Conservation (phyloP, 2,797 vertebrate species). For the Meda fulgida region DNA sequence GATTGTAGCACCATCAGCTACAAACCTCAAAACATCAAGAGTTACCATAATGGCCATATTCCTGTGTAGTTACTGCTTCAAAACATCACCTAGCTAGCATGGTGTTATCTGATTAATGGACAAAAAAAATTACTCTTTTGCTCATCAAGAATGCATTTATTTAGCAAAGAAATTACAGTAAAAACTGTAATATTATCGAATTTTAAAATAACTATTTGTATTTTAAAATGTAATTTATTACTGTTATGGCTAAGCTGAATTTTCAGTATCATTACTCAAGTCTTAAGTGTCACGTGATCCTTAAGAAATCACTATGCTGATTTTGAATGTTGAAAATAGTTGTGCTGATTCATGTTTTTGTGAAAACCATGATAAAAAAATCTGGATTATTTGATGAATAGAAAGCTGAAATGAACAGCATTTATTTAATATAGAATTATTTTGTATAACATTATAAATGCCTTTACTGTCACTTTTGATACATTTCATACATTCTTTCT, state of each 20-base stretch:
- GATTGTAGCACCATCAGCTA: slow-evolving; percentile 18
- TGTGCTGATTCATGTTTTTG: background rate
- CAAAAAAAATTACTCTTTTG: background rate
- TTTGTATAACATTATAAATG: background rate
- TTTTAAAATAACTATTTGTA: background rate
- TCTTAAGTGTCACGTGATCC: background rate
- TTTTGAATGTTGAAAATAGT: background rate
- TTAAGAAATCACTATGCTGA: background rate
- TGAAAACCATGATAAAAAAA: background rate
- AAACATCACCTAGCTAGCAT: slow-evolving; percentile 61
- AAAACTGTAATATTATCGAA: background rate
- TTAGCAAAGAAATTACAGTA: background rate
- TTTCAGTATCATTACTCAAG: background rate
- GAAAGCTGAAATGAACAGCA: background rate
- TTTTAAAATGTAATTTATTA: background rate
- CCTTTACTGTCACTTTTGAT: background rate
- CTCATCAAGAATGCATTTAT: background rate
- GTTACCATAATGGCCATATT: slow-evolving; percentile 52
- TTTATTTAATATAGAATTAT: background rate
- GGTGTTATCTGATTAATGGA: slow-evolving; percentile 42
- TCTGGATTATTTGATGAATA: background rate
- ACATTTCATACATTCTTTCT: background rate
- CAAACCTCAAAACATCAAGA: slow-evolving; percentile 1
- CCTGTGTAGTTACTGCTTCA: slow-evolving; percentile 62
- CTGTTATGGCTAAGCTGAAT: background rate